A percentile compares a stretch with the other conserved stretches of the same genome.
Evolutionary conservation across 2,113 vertebrate genomes (phyloP).

Genomic region (Tympanuchus pallidicinctus): DNA sequence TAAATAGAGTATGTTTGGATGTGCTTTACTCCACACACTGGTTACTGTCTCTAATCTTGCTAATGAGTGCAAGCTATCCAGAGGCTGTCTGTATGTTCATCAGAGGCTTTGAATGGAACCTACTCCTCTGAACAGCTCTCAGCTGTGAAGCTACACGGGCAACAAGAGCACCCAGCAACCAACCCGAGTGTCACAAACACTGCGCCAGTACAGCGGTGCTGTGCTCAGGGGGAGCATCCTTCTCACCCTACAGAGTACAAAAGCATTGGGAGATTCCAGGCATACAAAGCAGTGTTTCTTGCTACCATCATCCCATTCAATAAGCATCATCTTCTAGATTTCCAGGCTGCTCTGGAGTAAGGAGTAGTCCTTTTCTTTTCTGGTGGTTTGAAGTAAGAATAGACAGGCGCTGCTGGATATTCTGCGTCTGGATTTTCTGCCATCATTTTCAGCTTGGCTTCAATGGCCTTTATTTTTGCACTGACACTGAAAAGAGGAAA

Average conservation of each 20-base stretch:
- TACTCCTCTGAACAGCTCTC: constrained; percentile 68
- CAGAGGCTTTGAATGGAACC: constrained; percentile 69
- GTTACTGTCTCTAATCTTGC: constrained; percentile 63
- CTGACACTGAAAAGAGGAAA: constrained; percentile 84
- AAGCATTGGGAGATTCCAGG: constrained; percentile 55
- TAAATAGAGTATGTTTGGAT: constrained; percentile 57
- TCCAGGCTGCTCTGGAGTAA: constrained; percentile 86
- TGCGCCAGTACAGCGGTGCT: neutral
- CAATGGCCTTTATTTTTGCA: constrained; percentile 97
- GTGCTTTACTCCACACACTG: constrained; percentile 57
- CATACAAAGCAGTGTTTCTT: constrained; percentile 43
- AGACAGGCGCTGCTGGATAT: constrained; percentile 87
- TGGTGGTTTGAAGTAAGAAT: constrained; percentile 93
- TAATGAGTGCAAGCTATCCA: constrained; percentile 72
- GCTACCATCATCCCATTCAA: constrained; percentile 22
- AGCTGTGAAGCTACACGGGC: constrained; percentile 56
- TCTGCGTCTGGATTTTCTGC: constrained; percentile 94
- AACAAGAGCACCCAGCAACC: constrained; percentile 21
- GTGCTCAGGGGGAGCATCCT: constrained; percentile 40
- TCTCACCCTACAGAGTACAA: constrained; percentile 66
- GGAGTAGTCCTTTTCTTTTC: constrained; percentile 96
- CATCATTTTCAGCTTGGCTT: constrained; percentile 99
- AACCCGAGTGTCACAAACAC: constrained; percentile 11
- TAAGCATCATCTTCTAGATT: constrained; percentile 82
- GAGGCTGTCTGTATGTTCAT: constrained; percentile 71